Base-by-base conservation (phyloP, 2,888 invertebrate species). In the Lasiommata megera region DNA sequence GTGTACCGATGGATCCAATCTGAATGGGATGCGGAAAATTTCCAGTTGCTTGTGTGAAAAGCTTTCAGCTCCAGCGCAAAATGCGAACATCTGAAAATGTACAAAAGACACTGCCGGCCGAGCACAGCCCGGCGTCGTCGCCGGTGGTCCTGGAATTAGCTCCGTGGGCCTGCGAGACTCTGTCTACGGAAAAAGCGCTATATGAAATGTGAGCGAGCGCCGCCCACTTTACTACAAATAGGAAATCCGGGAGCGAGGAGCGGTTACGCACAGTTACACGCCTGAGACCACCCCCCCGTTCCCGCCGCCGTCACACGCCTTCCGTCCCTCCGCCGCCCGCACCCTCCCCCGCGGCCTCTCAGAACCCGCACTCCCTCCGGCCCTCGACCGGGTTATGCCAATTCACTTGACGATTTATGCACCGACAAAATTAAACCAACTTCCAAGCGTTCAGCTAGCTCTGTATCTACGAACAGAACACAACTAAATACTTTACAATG, bases 151-250 rank as follows among this genome's bases (percentile, higher is more conserved):
- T 3, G 23, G n/a, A n/a, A 23, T 23, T 23, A 23, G 5, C 34
- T 34, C 11, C 11, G 31, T 11, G 3, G 34, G 34, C 34, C 34
- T 11, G 11, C 34, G 12, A 37, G 7, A 7, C 77, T 77, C 83
- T 82, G 78, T 77, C 82, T 79, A 77, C 83, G 83, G 82, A 85
- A 88, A 82, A 83, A 81, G 79, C 82, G 82, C 82, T 84, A 84
- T 85, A 83, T 84, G 87, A 87, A 88, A 87, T 87, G 85, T 82
- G 80, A 79, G 82, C 76, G 71, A 82, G 85, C 86, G 86, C 88
- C 86, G 88, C 85, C 86, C 86, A 87, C 87, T 89, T 88, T 88
- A 88, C 88, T 90, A 84, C 87, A 84, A 87, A 88, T 87, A 89
- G 90, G 90, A 91, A 91, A 87, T 87, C 88, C 88, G 89, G 86